Evolutionary conservation across 2,888 invertebrate species (phyloP).

Genomic region (Habrosyne pyritoides): DNA sequence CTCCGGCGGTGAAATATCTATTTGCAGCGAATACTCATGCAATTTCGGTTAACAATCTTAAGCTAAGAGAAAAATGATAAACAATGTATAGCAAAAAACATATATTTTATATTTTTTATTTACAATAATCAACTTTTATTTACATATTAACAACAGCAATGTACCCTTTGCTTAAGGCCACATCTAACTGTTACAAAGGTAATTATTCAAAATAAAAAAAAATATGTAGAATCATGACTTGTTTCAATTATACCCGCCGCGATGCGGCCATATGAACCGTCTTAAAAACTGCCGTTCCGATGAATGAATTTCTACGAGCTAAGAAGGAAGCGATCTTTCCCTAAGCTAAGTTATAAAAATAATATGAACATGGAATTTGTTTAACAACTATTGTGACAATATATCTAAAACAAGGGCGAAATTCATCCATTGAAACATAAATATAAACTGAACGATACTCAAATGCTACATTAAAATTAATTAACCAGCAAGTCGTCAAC

Average conservation of each 20-base stretch:
- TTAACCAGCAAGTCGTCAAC: constrained; percentile 64
- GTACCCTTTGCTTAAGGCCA: constrained; percentile 68
- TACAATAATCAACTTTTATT: constrained; percentile 83
- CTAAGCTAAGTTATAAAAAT: constrained; percentile 52
- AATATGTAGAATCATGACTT: constrained; percentile 46
- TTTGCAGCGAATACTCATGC: constrained; percentile 73
- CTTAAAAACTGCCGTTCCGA: constrained; percentile 35
- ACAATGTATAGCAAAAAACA: constrained; percentile 77
- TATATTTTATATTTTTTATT: constrained; percentile 81
- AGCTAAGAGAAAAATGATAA: constrained; percentile 39
- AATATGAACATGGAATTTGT: constrained; percentile 51
- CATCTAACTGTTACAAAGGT: constrained; percentile 68
- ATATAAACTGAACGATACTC: constrained; percentile 43
- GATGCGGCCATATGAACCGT: constrained; percentile 4
- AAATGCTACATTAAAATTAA: constrained; percentile 66
- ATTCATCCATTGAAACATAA: constrained; percentile 42
- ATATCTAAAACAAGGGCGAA: constrained; percentile 16
- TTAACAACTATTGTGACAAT: constrained; percentile 51
- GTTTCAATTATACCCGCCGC: constrained; percentile 23
- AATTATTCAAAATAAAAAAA: constrained; percentile 62
- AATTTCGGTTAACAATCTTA: constrained; percentile 34
- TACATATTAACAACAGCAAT: constrained; percentile 82
- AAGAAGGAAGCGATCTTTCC: constrained; percentile 36
- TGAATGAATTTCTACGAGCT: constrained; percentile 37
- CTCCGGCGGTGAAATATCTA: constrained; percentile 59